A percentile compares a stretch with the other conserved stretches of the same genome.
Evolutionary conservation across 2,113 vertebrate genomes (phyloP).

Genomic region (Rhegmatorhina hoffmannsi): DNA sequence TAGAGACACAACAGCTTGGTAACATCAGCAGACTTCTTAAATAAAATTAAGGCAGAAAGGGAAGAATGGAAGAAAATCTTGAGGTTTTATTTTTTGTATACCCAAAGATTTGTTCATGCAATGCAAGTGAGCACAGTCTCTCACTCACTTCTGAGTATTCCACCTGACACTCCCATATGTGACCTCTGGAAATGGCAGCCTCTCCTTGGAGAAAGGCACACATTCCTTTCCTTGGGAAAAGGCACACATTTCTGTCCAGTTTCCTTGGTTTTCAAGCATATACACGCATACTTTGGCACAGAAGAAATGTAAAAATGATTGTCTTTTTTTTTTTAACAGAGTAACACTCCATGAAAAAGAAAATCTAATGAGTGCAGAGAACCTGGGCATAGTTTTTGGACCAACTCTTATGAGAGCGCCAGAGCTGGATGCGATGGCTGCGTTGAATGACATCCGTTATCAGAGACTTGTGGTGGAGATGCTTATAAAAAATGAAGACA

Average conservation of each 20-base stretch:
- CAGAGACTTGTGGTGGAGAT: constrained; percentile 99
- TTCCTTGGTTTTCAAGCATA: background rate
- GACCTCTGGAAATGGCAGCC: background rate
- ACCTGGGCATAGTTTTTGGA: constrained; percentile 95
- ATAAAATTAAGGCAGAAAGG: background rate
- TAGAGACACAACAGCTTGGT: background rate
- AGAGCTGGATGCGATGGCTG: constrained; percentile 90
- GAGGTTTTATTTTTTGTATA: background rate
- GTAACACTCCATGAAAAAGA: constrained; percentile 94
- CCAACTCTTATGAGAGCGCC: constrained; percentile 96
- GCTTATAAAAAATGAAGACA: constrained; percentile 97
- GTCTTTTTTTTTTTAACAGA: constrained; percentile 72
- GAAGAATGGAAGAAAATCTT: background rate
- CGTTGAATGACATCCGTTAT: constrained; percentile 95
- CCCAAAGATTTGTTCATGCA: background rate
- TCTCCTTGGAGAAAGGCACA: background rate
- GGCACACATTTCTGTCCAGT: background rate
- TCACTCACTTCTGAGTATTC: background rate
- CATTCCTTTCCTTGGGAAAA: background rate
- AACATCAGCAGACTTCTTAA: background rate
- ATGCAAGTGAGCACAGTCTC: rapidly evolving
- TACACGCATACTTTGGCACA: background rate
- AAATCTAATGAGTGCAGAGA: constrained; percentile 97
- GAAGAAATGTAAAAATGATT: background rate
- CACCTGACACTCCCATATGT: background rate